Evolutionary conservation across 2,113 vertebrate genomes (phyloP).

Genomic region (Lampris megalopsis): DNA sequence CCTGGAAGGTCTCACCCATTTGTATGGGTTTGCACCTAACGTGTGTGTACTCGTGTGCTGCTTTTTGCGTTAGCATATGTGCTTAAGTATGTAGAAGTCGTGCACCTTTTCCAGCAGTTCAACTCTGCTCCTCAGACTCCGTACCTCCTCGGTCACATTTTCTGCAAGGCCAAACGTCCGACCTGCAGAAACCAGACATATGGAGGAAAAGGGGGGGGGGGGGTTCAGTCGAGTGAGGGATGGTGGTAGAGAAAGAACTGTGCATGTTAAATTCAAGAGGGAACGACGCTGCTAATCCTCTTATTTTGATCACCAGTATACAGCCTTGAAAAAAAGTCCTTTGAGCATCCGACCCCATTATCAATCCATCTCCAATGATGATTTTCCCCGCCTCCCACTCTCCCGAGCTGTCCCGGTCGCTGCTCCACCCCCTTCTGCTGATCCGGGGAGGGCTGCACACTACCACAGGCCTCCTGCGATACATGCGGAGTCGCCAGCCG

Average conservation of each 20-base stretch:
- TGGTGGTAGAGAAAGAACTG: too few relatives aligned
- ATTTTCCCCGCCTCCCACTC: conserved; percentile 16
- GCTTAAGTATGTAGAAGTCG: conserved; percentile 4
- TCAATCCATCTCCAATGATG: conserved; percentile 16
- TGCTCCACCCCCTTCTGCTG: too few relatives aligned
- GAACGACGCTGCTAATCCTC: conserved; percentile 2
- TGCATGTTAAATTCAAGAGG: background rate
- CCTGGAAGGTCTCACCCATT: conserved; percentile 1
- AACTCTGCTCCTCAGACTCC: conserved; percentile 84
- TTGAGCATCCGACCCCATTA: conserved; percentile 1
- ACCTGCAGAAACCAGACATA: conserved; percentile 61
- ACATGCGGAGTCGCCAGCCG: too few relatives aligned
- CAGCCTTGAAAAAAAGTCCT: conserved; percentile 8
- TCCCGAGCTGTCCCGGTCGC: too few relatives aligned
- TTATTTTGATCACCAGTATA: conserved; percentile 15
- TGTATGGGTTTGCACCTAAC: conserved; percentile 30
- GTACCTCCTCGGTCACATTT: conserved; percentile 85
- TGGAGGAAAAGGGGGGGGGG: background rate
- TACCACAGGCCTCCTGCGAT: too few relatives aligned
- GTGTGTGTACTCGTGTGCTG: conserved; percentile 1
- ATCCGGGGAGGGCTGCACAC: too few relatives aligned
- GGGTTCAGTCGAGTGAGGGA: background rate
- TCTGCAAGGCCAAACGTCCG: conserved; percentile 59
- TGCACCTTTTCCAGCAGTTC: conserved; percentile 86
- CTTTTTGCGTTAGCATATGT: conserved; percentile 8